Percentiles rank a stretch among this genome's conserved stretches.
These are phyloP conservation scores for Holothuria leucospilota DNA, from an alignment of 53 echinoderm and acorn worm genomes.

Conservation along the genomic window DNA sequence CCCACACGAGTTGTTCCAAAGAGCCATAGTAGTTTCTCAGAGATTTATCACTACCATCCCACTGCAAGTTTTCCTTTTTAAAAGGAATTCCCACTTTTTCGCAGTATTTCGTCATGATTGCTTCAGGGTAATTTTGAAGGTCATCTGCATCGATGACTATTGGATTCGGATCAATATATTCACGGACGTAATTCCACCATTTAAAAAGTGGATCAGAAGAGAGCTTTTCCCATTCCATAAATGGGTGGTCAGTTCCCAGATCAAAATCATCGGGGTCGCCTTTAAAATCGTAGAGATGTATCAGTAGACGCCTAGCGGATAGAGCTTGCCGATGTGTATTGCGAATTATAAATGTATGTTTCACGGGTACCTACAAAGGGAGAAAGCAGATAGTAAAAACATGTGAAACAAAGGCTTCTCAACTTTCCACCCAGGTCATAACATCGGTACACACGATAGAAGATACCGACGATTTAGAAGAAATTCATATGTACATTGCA, in stretches of 20 bases:
- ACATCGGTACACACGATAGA: too few relatives aligned
- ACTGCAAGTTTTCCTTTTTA: conserved; percentile 2
- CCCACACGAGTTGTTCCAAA: conserved; percentile 35
- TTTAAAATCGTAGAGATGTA: not conserved
- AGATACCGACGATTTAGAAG: too few relatives aligned
- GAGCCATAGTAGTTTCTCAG: conserved; percentile 4
- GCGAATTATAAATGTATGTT: conserved; percentile 38
- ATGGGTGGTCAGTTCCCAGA: conserved; percentile 11
- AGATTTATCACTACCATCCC: conserved; percentile 17
- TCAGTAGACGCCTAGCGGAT: not conserved
- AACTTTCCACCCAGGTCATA: too few relatives aligned
- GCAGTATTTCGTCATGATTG: conserved; percentile 29
- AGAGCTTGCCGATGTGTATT: conserved; percentile 6
- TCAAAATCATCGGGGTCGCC: conserved; percentile 30
- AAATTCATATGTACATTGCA: too few relatives aligned
- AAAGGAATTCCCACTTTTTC: conserved; percentile 14
- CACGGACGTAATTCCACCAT: conserved; percentile 24
- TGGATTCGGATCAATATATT: conserved; percentile 31
- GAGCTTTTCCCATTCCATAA: conserved; percentile 35
- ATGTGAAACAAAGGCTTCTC: too few relatives aligned
- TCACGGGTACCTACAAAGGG: not conserved
- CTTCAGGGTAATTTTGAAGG: conserved; percentile 17
- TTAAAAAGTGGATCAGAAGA: conserved; percentile 23
- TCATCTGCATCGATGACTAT: conserved; percentile 41
- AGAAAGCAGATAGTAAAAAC: too few relatives aligned